Conservation (phyloP, 2,113 vertebrate species). For the Phycodurus eques region DNA sequence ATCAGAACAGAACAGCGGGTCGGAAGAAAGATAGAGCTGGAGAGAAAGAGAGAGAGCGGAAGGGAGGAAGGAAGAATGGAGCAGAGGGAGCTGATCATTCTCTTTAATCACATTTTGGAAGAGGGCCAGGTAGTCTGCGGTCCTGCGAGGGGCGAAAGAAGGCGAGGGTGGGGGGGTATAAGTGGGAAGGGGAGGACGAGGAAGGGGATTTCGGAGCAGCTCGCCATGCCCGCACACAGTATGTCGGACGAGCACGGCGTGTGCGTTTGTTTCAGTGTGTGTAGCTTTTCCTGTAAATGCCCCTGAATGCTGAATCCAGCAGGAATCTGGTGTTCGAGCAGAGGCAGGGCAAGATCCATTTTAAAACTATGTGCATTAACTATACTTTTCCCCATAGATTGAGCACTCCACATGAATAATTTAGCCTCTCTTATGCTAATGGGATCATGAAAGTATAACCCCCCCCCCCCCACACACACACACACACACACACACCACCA, state of each 20-base stretch:
- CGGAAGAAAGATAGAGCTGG: conserved; percentile 79
- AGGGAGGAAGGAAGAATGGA: conserved; percentile 68
- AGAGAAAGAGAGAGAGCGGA: conserved; percentile 48
- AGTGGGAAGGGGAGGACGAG: conserved; percentile 62
- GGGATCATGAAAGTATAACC: conserved; percentile 96
- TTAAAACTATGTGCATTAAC: conserved; percentile 99
- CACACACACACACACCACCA: background rate
- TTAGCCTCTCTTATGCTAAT: conserved; percentile 99
- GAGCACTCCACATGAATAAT: conserved; percentile 99
- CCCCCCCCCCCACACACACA: conserved; percentile 45
- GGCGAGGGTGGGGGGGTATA: conserved; percentile 46
- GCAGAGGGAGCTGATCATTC: conserved; percentile 94
- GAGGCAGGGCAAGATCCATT: conserved; percentile 94
- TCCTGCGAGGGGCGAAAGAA: conserved; percentile 63
- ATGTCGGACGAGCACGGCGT: conserved; percentile 51
- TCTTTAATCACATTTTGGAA: conserved; percentile 99
- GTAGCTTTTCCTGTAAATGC: conserved; percentile 94
- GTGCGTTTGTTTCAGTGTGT: conserved; percentile 19
- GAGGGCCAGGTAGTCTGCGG: conserved; percentile 92
- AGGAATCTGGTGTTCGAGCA: conserved; percentile 93
- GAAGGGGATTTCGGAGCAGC: conserved; percentile 49
- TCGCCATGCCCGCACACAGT: conserved; percentile 28
- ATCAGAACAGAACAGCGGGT: conserved; percentile 74
- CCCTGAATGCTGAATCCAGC: conserved; percentile 94
- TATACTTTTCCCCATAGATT: conserved; percentile 99